These are phyloP conservation scores for Muscina levida DNA, from an alignment of 2,888 invertebrate genomes.

Conservation along the genomic window DNA sequence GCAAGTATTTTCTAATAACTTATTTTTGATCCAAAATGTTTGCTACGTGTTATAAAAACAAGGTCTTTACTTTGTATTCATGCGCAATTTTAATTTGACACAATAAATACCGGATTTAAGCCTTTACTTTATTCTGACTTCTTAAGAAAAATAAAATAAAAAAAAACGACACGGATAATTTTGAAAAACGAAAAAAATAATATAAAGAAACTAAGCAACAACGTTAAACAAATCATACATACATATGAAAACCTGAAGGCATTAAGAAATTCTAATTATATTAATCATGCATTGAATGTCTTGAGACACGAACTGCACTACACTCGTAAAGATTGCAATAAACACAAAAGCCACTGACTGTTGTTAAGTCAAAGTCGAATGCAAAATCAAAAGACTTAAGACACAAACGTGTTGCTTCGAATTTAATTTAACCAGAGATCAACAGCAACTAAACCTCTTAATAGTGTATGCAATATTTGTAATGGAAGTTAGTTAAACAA, in stretches of 20 bases:
- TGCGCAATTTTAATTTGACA: slow-evolving; percentile 56
- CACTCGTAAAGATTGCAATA: neutral
- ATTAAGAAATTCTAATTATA: slow-evolving; percentile 27
- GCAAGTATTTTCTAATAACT: too few relatives aligned
- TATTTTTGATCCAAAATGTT: too few relatives aligned
- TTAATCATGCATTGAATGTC: slow-evolving; percentile 38
- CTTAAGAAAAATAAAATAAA: neutral
- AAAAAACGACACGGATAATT: neutral
- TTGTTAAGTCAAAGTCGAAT: too few relatives aligned
- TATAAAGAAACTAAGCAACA: too few relatives aligned
- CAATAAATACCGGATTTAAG: slow-evolving; percentile 62
- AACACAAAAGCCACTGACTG: too few relatives aligned
- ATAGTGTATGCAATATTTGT: too few relatives aligned
- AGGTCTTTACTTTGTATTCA: slow-evolving; percentile 12
- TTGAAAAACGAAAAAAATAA: too few relatives aligned
- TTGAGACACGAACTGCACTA: slow-evolving; percentile 45
- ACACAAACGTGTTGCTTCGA: slow-evolving; percentile 18
- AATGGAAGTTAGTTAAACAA: too few relatives aligned
- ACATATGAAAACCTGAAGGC: slow-evolving; percentile 35
- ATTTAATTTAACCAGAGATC: neutral
- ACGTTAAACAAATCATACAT: neutral
- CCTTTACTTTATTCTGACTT: neutral
- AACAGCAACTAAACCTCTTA: too few relatives aligned
- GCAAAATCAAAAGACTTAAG: slow-evolving; percentile 17
- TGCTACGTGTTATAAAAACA: too few relatives aligned